Evolutionary conservation across 2,797 vertebrate genomes (phyloP).

Genomic region (Epinephelus malabaricus): DNA sequence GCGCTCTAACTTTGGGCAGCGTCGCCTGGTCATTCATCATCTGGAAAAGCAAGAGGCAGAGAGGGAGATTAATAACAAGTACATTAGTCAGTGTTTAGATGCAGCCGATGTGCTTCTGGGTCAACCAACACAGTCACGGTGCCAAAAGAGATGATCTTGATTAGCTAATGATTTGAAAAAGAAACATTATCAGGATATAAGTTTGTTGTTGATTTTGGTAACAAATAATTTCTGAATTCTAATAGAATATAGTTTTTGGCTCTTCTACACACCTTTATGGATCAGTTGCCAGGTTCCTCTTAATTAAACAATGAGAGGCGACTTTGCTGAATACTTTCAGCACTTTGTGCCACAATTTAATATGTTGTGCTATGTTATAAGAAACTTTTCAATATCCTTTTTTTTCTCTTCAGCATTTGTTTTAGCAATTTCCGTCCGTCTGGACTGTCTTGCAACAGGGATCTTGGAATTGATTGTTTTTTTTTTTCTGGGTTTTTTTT

Average conservation of each 20-base stretch:
- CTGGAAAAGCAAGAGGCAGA: constrained; percentile 71
- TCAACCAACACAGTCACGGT: constrained; percentile 57
- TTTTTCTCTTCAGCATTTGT: not conserved
- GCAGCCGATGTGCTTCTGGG: constrained; percentile 72
- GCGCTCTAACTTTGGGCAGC: constrained; percentile 78
- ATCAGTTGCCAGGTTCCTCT: constrained; percentile 2
- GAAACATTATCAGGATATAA: constrained; percentile 8
- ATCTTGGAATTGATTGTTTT: constrained; percentile 58
- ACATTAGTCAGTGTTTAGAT: constrained; percentile 85
- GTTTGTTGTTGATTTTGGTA: constrained; percentile 17
- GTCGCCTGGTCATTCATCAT: constrained; percentile 82
- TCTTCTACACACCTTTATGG: not conserved
- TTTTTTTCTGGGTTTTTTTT: not conserved
- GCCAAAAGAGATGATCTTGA: constrained; percentile 71
- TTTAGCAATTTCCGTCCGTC: constrained; percentile 19
- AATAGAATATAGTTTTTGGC: not conserved
- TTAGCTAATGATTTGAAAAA: constrained; percentile 65
- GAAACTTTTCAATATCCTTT: constrained; percentile 22
- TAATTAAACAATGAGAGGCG: constrained; percentile 18
- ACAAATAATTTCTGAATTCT: not conserved
- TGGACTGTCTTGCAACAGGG: constrained; percentile 46
- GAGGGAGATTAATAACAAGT: constrained; percentile 86
- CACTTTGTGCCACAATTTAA: constrained; percentile 4
- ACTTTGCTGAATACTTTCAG: not conserved
- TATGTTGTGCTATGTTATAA: constrained; percentile 9